These are phyloP conservation scores for Papilio machaon DNA, from an alignment of 1,140 invertebrate species.

Conservation along the genomic window DNA sequence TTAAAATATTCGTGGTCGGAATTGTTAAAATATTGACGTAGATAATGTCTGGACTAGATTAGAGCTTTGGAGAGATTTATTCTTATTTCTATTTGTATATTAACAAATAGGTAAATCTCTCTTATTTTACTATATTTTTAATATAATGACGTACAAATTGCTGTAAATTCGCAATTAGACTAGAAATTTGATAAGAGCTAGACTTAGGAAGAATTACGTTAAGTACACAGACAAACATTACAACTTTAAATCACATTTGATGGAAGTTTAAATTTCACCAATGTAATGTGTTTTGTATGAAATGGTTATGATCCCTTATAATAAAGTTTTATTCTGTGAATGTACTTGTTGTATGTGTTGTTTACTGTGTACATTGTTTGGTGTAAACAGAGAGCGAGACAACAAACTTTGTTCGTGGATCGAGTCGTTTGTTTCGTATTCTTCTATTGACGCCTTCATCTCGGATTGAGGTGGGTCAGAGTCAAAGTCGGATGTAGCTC, in stretches of 20 bases:
- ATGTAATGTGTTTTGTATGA: not conserved
- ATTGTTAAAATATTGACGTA: not conserved
- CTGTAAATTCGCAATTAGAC: not conserved
- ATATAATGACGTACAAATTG: not conserved
- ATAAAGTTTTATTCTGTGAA: not conserved
- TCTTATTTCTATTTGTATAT: not conserved
- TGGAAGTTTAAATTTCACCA: not conserved
- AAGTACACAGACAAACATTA: not conserved
- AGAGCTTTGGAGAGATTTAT: not conserved
- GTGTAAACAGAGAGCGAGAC: not conserved
- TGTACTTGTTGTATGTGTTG: not conserved
- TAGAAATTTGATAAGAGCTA: not conserved
- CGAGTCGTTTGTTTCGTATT: not conserved
- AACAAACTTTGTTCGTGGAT: not conserved
- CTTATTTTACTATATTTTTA: not conserved
- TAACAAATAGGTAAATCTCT: slow-evolving; percentile 17
- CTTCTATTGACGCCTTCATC: no score
- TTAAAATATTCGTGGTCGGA: not conserved
- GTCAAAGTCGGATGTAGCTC: not conserved
- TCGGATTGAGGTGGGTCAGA: no score
- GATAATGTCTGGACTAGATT: slow-evolving; percentile 29
- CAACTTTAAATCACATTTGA: not conserved
- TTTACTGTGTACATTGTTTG: not conserved
- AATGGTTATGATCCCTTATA: not conserved
- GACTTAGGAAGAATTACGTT: not conserved